Evolutionary conservation across 2,113 vertebrate species (phyloP), one percentile per base, ranked within the genome.

Genomic region (Neodon shergylaensis): DNA sequence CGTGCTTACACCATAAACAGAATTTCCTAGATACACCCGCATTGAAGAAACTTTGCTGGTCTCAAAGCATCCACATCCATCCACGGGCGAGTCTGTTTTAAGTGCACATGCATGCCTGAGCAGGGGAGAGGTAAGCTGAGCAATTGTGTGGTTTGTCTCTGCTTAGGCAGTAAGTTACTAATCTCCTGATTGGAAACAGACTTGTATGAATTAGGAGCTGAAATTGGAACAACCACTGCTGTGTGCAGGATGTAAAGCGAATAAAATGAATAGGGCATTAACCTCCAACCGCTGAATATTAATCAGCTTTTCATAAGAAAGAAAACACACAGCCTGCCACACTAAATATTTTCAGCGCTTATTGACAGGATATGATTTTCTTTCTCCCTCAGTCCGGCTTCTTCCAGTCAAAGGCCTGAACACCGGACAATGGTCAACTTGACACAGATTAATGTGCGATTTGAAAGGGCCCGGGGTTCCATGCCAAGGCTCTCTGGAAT

Each of bases 221-320:
- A 98, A 98, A 98, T 98, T 98, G 98, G 98, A 99, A 98, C 98
- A 97, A 98, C 96, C 98, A 98, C 98, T 97, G 98, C 98, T 98
- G 98, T 98, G 99, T 98, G 98, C 99, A 99, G 99, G 99, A 99
- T 99, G 96, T 98, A 97, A 98, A 99, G 98, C 98, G 99, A 99
- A 99, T 99, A 98, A 98, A 99, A 99, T 99, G 98, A 99, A 98
- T 98, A 96, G 98, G 96, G 98, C 98, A 99, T 99, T 99, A 99
- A 99, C 98, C 98, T 99, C 98, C 99, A 99, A 98, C 98, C 99
- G 97, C 99, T 99, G 99, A 99, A 99, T 99, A 99, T 99, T 99
- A 99, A 99, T 99, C 98, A 99, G 99, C 94, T 98, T 99, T 99
- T 99, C 99, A 99, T 99, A 99, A 99, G 99, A 99, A 99, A 98